Base-by-base conservation (phyloP, 2,113 vertebrate species). In the Phrynosoma platyrhinos region DNA sequence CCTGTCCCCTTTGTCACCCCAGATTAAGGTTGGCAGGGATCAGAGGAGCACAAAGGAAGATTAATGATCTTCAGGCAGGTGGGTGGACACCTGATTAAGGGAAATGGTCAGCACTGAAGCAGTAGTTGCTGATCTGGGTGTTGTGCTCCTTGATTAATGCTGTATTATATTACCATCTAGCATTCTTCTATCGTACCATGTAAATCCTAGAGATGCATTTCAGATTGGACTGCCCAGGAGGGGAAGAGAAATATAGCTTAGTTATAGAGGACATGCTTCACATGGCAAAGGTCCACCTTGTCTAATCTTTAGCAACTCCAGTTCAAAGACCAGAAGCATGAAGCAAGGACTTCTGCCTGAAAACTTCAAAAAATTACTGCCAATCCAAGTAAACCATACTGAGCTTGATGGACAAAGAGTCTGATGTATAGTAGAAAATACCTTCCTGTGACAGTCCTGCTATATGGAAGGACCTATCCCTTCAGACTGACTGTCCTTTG, bases 1-100 rank as follows among this genome's bases (percentile, higher is more conserved):
- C 88, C 68, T 89, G 83, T 75, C 53, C 68, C 18, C 68, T 72
- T 72, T 76, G 71, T 76, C 30, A 20, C 40, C 30, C 53, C 82
- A 80, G 66, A 62, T 74, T 84, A 80, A 83, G 69, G 76, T 32
- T 55, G 13, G 30, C 76, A 72, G 36, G 40, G 36, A 78, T 84
- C 52, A 71, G 32, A 71, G 71, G 7, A 62, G 23, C 25, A 80
- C 75, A 80, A 80, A 85, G 25, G 88, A 80, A 62, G 78, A 81
- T 75, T 36, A 81, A 68, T 85, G 30, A 66, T 80, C 21, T 53
- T 23, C 21, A 42, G 64, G 52, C 21, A 53, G 40, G 83, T 64
- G 69, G 77, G 40, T 9, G 40, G 83, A 10, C 62, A 9, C 40
- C 74, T 5, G 0, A 76, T 77, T 4, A 85, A 68, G 23, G 72